Base-by-base conservation (phyloP, 2,888 invertebrate species). In the Linnaemya vulpina region DNA sequence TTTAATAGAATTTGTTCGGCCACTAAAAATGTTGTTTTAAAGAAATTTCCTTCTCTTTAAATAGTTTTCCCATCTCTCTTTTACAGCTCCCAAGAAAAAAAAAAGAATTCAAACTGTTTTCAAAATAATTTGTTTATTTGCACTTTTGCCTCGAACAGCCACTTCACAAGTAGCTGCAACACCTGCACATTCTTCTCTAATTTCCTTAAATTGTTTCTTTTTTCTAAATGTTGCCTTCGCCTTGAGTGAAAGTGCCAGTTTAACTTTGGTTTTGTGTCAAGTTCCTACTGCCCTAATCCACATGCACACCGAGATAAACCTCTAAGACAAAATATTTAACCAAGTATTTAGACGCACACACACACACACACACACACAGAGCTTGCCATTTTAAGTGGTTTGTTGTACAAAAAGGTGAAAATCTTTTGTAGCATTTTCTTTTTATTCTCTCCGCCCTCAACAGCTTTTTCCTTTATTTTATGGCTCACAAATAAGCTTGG, bases 381-480 rank as follows among this genome's bases (percentile, higher is more conserved):
- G 17, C 63, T 75, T 58, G 75, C 53, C 55, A 79, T 51, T 83
- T 83, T 75, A 79, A 79, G 70, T 79, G 60, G 67, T 53, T 78
- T 74, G 25, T 68, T 78, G 43, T 68, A n/a, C 53, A 35, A 55
- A 70, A 20, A 74, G 73, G 53, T 78, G 73, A 78, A 78, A 51
- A 73, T 74, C 83, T 67, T 73, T 74, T 79, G 67, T 68, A 60
- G 49, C 65, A 51, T 30, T 43, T 58, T 80, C 20, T 60, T 65
- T 40, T 38, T 40, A 30, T 30, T 62, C 75, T 58, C 5, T 58
- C 20, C 35, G 73, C 38, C 30, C 46, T 30, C 15, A 58, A 71
- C 17, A 43, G 46, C 13, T 58, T 71, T 58, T 71, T 17, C 4
- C 25, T 30, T 43, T 55, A 7, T 40, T 58, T 46, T 5, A 8